phyloP scores from a whole-genome alignment of 2,797 vertebrate species.

The Synanceia verrucosa region DNA sequence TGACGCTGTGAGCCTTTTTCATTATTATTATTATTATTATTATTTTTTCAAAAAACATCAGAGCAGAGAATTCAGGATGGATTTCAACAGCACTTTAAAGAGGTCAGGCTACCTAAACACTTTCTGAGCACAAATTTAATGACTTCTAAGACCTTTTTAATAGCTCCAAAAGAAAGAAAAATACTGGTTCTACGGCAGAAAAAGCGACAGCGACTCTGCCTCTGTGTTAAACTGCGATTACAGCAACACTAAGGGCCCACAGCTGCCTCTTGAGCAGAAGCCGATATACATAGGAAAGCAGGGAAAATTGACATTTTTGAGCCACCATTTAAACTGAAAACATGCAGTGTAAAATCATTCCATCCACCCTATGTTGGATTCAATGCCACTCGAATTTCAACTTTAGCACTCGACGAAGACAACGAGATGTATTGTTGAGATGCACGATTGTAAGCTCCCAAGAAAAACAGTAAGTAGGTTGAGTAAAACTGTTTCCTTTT shows the following conservation, averaged over 20 bases:
- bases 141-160: constrained; percentile 37
- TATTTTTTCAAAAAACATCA: constrained; percentile 13
- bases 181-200: neutral
- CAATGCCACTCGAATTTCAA: too few species aligned
- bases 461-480: too few species aligned
- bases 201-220: neutral
- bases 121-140: constrained; percentile 20
- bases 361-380: neutral
- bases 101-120: constrained; percentile 28
- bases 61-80: constrained; percentile 46
- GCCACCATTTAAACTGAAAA: too few species aligned
- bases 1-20: constrained; percentile 33
- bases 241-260: neutral
- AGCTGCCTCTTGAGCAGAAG: neutral
- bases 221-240: neutral
- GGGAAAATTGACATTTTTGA: neutral
- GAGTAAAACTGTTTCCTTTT: neutral
- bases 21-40: too few species aligned
- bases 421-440: neutral
- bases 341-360: neutral
- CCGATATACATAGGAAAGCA: neutral
- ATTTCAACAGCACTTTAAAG: constrained; percentile 50
- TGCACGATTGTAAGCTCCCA: too few species aligned
- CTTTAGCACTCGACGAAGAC: neutral
- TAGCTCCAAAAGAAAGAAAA: constrained; percentile 19